phyloP scores from a whole-genome alignment of 1,140 invertebrate species.

The Apis florea region DNA sequence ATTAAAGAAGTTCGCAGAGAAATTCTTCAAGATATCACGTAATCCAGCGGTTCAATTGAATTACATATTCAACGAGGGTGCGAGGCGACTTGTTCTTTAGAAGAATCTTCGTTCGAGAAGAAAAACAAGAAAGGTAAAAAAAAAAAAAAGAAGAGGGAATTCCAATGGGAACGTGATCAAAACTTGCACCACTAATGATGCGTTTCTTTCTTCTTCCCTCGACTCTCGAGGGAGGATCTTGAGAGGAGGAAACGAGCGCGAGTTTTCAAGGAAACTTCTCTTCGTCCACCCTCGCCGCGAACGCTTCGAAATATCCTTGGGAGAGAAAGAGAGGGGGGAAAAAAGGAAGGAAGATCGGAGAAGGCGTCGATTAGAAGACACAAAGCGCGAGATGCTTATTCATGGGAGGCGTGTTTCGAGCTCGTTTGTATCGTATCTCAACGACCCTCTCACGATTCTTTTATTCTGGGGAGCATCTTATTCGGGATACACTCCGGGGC shows the following conservation, averaged over 20 bases:
- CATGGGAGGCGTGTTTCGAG: background rate
- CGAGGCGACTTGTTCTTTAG: background rate
- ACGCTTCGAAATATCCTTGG: background rate
- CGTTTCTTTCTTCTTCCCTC: slow-evolving; percentile 27
- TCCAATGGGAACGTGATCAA: slow-evolving; percentile 21
- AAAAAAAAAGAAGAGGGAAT: background rate
- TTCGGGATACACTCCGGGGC: no score
- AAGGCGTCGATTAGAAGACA: slow-evolving; percentile 14
- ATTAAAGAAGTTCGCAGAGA: background rate
- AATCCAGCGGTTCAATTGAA: slow-evolving; percentile 7
- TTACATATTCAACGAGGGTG: slow-evolving; percentile 8
- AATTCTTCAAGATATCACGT: background rate
- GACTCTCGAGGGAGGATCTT: slow-evolving; percentile 7
- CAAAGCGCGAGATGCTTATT: background rate
- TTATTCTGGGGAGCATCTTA: background rate
- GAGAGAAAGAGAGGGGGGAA: background rate
- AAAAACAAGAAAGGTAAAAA: no score
- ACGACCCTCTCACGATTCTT: background rate
- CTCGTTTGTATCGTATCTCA: background rate
- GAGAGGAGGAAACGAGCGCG: slow-evolving; percentile 6
- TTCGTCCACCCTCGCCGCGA: background rate
- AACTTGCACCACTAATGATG: slow-evolving; percentile 32
- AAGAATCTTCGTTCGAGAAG: no score
- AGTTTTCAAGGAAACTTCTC: slow-evolving; percentile 27
- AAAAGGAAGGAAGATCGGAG: background rate